These are phyloP conservation scores for Yoshiicerus persimilis DNA, from an alignment of 1,140 invertebrate genomes.

Conservation along the genomic window DNA sequence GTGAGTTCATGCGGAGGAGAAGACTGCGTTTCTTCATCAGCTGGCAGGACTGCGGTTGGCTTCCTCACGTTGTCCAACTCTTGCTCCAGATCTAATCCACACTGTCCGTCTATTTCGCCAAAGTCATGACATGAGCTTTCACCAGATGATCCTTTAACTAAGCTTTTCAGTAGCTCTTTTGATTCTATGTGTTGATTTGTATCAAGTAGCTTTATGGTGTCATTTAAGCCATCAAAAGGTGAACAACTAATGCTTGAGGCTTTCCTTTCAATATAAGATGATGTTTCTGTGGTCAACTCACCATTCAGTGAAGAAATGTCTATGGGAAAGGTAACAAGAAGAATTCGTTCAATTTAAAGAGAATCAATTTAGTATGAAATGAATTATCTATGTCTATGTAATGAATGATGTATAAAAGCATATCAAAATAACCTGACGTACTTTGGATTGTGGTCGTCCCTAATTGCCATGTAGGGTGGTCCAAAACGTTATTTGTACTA, in stretches of 20 bases:
- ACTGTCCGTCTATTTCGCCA: neutral
- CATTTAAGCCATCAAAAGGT: neutral
- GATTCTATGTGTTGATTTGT: neutral
- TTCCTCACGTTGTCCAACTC: neutral
- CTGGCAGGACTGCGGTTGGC: conserved; percentile 3
- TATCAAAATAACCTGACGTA: neutral
- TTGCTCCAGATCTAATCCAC: conserved; percentile 5
- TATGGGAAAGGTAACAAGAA: neutral
- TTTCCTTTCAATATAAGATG: neutral
- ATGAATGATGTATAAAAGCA: neutral
- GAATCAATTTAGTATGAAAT: too few species aligned
- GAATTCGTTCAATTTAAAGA: neutral
- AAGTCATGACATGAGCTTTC: conserved; percentile 1
- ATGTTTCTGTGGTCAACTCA: neutral
- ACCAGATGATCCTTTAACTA: neutral
- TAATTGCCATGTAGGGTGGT: neutral
- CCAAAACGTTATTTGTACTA: neutral
- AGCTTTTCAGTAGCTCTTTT: neutral
- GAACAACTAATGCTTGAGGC: neutral
- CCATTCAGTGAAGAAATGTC: neutral
- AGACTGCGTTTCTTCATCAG: conserved; percentile 33
- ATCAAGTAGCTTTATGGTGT: neutral
- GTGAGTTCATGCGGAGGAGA: conserved; percentile 24
- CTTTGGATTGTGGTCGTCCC: neutral
- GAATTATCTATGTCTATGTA: neutral